Conservation (phyloP, 2,113 vertebrate species). For the Willisornis vidua region DNA sequence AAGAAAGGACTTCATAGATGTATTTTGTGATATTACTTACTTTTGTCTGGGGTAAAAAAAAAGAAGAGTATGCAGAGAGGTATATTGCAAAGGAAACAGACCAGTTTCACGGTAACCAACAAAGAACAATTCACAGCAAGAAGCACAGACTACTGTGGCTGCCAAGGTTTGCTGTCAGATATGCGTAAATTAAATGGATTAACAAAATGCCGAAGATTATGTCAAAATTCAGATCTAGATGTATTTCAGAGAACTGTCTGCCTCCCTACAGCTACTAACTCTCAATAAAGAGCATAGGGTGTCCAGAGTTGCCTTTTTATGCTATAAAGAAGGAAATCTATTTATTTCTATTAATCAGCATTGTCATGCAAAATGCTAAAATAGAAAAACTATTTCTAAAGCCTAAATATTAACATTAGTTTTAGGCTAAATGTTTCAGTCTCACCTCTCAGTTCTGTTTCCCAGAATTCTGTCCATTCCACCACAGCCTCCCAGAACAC, state of each 20-base stretch:
- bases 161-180: not conserved
- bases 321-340: not conserved
- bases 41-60: rapidly evolving
- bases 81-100: not conserved
- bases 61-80: not conserved
- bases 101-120: not conserved
- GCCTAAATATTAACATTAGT: not conserved
- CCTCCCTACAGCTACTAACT: not conserved
- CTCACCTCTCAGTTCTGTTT: not conserved
- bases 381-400: not conserved
- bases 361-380: not conserved
- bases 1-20: not conserved
- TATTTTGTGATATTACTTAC: not conserved
- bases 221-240: not conserved
- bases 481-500: not conserved
- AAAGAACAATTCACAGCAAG: not conserved
- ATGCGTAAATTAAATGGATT: not conserved
- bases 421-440: not conserved
- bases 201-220: not conserved
- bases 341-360: not conserved
- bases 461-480: not conserved
- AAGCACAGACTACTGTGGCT: not conserved
- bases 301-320: not conserved
- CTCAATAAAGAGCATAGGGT: not conserved
- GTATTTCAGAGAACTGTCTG: not conserved